Conservation (phyloP, 30 jellyfish, hydroid and myxozoan genomes). For the Phacellophora camtschatica region DNA sequence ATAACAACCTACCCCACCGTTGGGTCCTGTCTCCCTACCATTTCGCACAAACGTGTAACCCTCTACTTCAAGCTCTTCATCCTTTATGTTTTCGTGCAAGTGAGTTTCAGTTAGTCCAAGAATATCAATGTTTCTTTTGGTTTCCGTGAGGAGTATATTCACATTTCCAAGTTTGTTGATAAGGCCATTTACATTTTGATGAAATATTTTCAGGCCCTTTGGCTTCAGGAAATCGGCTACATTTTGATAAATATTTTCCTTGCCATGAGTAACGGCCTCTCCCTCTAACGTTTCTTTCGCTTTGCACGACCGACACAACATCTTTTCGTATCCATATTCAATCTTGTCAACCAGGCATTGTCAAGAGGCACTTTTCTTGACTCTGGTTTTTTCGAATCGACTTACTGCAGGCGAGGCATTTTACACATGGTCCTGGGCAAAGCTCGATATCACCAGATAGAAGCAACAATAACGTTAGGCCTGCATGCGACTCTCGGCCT, state of each 20-base stretch:
- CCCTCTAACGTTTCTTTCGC: neutral
- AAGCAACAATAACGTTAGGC: neutral
- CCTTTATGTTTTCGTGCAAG: conserved; percentile 76
- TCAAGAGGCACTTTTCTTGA: neutral
- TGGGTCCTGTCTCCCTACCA: no score
- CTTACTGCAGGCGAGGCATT: conserved; percentile 1
- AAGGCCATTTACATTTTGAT: conserved; percentile 7
- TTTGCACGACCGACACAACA: neutral
- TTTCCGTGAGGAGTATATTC: conserved; percentile 18
- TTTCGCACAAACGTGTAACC: no score
- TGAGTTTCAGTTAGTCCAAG: neutral
- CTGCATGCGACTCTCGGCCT: conserved; percentile 16
- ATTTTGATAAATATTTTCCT: neutral
- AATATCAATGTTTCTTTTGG: neutral
- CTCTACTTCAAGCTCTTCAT: no score
- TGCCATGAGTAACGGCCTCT: neutral
- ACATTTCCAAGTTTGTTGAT: neutral
- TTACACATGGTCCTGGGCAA: no score
- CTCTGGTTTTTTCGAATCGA: neutral
- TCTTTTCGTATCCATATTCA: neutral
- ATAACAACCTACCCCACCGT: no score
- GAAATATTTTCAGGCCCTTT: conserved; percentile 6
- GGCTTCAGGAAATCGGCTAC: conserved; percentile 14
- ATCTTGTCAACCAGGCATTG: neutral
- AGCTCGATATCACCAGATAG: no score